Percentiles rank a stretch among this genome's conserved stretches.
These are phyloP conservation scores for Simalia tracyae DNA, from an alignment of 2,797 vertebrate genomes.

Conservation along the genomic window DNA sequence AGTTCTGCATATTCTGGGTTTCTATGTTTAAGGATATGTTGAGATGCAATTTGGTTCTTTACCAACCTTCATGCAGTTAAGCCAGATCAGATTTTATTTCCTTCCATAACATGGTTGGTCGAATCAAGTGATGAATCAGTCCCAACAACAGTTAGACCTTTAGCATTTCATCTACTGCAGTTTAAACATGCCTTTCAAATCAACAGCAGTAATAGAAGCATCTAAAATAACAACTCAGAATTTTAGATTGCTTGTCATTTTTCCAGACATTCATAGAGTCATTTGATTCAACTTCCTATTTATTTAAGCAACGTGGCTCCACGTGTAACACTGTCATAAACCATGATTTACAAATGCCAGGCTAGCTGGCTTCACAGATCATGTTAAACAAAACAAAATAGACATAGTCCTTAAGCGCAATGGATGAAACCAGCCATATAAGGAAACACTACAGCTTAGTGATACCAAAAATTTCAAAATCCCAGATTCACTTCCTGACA, in stretches of 20 bases:
- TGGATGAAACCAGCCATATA: background rate
- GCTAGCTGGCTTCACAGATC: background rate
- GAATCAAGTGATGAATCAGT: background rate
- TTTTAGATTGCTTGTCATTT: background rate
- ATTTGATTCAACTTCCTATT: background rate
- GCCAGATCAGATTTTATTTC: conserved; percentile 2
- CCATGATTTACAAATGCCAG: background rate
- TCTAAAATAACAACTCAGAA: background rate
- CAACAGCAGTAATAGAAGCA: background rate
- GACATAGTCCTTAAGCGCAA: background rate
- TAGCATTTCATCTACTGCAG: background rate
- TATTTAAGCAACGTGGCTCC: background rate
- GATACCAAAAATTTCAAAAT: background rate
- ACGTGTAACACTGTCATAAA: background rate
- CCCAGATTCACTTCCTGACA: background rate
- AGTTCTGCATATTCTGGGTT: background rate
- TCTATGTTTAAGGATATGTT: background rate
- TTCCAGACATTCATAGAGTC: background rate
- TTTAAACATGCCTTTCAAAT: background rate
- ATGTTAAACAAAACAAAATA: background rate
- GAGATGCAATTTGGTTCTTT: background rate
- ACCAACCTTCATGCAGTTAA: background rate
- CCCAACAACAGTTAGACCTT: background rate
- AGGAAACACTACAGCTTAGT: background rate
- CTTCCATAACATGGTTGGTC: conserved; percentile 7